Conservation (phyloP, 1,140 invertebrate species). For the Drusus annulatus region DNA sequence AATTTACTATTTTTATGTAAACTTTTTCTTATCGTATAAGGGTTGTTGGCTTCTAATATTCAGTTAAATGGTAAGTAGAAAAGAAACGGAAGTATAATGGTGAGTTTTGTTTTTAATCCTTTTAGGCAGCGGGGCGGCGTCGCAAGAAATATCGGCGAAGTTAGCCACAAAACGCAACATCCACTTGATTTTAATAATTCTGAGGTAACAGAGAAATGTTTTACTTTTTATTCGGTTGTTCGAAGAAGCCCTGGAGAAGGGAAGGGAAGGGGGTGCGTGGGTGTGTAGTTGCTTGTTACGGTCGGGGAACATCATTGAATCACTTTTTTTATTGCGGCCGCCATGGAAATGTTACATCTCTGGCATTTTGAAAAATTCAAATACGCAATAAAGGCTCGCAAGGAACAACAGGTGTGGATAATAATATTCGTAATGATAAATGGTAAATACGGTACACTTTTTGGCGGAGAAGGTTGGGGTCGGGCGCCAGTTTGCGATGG, state of each 20-base stretch:
- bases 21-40: constrained; percentile 13
- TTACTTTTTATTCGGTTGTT: constrained; percentile 42
- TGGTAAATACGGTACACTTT: constrained; percentile 51
- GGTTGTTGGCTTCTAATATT: background rate
- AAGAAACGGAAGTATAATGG: background rate
- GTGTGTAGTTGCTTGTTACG: constrained; percentile 58
- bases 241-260: background rate
- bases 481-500: background rate
- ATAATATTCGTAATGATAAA: constrained; percentile 58
- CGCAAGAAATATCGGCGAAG: constrained; percentile 11
- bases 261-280: constrained; percentile 1
- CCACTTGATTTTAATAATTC: constrained; percentile 43
- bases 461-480: too few species aligned
- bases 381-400: constrained; percentile 51
- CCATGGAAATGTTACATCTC: constrained; percentile 46
- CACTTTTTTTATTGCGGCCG: constrained; percentile 57
- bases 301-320: constrained; percentile 54
- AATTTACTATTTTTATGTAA: constrained; percentile 32
- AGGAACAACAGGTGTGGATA: constrained; percentile 58
- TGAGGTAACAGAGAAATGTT: constrained; percentile 28
- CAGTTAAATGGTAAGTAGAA: background rate
- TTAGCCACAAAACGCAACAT: constrained; percentile 17
- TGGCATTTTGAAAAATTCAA: constrained; percentile 56
- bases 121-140: background rate
- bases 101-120: background rate